Evolutionary conservation across 2,797 vertebrate species (phyloP).

Genomic region (Danio tinwini): DNA sequence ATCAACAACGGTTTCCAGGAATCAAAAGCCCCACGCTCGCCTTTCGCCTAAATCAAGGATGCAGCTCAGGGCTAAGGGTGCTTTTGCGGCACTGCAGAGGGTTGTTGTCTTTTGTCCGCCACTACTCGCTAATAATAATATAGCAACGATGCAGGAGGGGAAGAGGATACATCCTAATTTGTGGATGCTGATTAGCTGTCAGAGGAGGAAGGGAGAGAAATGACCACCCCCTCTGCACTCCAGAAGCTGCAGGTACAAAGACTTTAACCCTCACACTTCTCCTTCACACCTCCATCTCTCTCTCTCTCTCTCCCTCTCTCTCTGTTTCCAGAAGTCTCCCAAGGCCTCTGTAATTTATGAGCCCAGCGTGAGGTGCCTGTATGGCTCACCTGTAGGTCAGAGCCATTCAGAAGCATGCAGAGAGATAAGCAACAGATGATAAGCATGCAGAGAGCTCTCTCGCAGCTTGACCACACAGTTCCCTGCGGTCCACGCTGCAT

Average conservation of each 20-base stretch:
- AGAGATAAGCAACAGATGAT: conserved; percentile 65
- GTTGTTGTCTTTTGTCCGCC: conserved; percentile 43
- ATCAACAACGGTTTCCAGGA: conserved; percentile 19
- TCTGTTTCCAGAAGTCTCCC: conserved; percentile 14
- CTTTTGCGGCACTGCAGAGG: neutral
- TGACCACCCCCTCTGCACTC: conserved; percentile 58
- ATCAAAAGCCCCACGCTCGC: conserved; percentile 27
- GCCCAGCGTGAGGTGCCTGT: conserved; percentile 42
- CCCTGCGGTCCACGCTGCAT: conserved; percentile 18
- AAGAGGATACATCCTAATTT: conserved; percentile 62
- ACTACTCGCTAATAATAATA: conserved; percentile 52
- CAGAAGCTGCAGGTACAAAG: conserved; percentile 56
- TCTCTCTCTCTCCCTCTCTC: neutral
- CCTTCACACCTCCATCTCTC: conserved; percentile 35
- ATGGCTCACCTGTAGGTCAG: conserved; percentile 66
- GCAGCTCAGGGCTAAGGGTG: neutral
- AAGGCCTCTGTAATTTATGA: conserved; percentile 58
- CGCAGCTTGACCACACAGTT: conserved; percentile 50
- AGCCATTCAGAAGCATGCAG: conserved; percentile 67
- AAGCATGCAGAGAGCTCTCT: conserved; percentile 55
- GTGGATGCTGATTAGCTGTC: conserved; percentile 68
- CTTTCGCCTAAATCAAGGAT: conserved; percentile 29
- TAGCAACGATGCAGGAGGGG: conserved; percentile 25
- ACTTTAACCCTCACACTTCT: conserved; percentile 67
- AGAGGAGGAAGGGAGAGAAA: conserved; percentile 51